A percentile compares a stretch with the other conserved stretches of the same genome.
These are phyloP conservation scores for Oreochromis grahami DNA, from an alignment of 2,797 vertebrate species.

Conservation along the genomic window DNA sequence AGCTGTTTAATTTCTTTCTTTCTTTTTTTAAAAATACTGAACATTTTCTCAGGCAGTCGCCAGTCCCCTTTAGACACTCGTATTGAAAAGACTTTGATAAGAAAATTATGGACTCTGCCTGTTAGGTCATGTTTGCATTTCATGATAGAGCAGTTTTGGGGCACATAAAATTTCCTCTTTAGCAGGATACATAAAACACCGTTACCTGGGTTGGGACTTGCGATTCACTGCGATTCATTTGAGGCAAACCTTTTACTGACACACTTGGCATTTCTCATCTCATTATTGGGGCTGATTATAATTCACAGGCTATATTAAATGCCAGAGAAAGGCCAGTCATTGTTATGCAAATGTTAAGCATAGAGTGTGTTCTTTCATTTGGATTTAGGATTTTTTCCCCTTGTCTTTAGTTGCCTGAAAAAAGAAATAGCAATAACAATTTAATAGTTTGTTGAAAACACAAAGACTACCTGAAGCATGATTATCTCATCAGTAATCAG, in stretches of 20 bases:
- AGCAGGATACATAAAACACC: slow-evolving; percentile 12
- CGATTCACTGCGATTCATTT: slow-evolving; percentile 59
- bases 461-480: background rate
- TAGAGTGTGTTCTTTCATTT: slow-evolving; percentile 66
- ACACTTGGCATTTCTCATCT: slow-evolving; percentile 74
- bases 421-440: slow-evolving; percentile 28
- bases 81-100: background rate
- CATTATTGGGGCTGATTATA: slow-evolving; percentile 77
- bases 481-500: slow-evolving; percentile 26
- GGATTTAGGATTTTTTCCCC: slow-evolving; percentile 11
- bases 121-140: slow-evolving; percentile 26
- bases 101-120: background rate
- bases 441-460: slow-evolving; percentile 21
- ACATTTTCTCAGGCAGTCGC: background rate
- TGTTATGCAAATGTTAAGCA: slow-evolving; percentile 78
- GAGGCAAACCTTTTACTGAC: slow-evolving; percentile 70
- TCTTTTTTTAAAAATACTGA: background rate
- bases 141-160: background rate
- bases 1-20: background rate
- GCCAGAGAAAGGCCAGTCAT: slow-evolving; percentile 78
- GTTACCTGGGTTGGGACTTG: background rate
- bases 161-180: slow-evolving; percentile 1
- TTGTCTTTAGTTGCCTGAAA: background rate
- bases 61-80: background rate
- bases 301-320: slow-evolving; percentile 77